Evolutionary conservation across 2,113 vertebrate genomes (phyloP).

Genomic region (Apteryx owenii): DNA sequence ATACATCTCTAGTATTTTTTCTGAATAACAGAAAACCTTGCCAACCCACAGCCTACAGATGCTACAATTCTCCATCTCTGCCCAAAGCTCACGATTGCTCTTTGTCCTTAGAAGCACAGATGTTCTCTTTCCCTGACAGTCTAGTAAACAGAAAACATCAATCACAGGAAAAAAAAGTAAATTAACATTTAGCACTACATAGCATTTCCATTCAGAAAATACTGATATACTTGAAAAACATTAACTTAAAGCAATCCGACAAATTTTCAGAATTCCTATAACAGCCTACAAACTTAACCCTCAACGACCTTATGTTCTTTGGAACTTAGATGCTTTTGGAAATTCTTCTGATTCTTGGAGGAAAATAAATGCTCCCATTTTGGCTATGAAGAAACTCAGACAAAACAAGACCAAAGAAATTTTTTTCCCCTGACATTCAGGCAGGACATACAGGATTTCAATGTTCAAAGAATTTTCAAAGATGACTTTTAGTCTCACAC

Average conservation of each 20-base stretch:
- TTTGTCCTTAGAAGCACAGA: neutral
- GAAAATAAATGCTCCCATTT: neutral
- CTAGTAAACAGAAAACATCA: neutral
- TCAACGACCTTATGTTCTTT: neutral
- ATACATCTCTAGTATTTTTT: neutral
- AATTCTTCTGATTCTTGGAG: neutral
- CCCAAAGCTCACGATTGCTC: accelerated
- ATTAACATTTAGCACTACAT: neutral
- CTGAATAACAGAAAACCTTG: neutral
- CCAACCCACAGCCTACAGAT: neutral
- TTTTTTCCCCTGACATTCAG: neutral
- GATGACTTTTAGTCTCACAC: neutral
- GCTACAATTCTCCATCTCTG: neutral
- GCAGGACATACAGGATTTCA: neutral
- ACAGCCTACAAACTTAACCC: neutral
- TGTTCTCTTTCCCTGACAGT: neutral
- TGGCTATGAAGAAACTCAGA: neutral
- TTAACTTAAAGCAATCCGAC: neutral
- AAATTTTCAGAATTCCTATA: neutral
- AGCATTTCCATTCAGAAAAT: neutral
- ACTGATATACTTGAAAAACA: neutral
- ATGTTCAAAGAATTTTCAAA: neutral
- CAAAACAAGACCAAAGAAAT: neutral
- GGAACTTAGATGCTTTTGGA: neutral
- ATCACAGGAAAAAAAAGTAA: neutral